Conservation (phyloP, 2,113 vertebrate species). For the Zonotrichia leucophrys region DNA sequence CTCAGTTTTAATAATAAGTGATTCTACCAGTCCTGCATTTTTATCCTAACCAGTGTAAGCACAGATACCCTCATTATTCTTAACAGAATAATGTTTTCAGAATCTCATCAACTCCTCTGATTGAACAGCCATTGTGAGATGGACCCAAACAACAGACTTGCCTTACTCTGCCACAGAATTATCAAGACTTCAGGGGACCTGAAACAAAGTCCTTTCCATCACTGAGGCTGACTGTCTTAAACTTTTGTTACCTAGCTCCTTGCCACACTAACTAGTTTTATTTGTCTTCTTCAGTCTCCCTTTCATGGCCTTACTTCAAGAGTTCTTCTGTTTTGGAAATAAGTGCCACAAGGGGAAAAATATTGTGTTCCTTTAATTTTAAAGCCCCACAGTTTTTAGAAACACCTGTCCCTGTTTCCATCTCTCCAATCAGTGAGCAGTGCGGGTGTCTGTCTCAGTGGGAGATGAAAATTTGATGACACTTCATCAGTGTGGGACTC, state of each 20-base stretch:
- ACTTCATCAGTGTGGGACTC: slow-evolving; percentile 73
- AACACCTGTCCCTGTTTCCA: slow-evolving; percentile 65
- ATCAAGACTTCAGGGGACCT: neutral
- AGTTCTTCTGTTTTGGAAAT: neutral
- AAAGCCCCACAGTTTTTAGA: slow-evolving; percentile 54
- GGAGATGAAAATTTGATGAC: slow-evolving; percentile 77
- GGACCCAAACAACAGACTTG: neutral
- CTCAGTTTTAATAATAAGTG: neutral
- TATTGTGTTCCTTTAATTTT: slow-evolving; percentile 14
- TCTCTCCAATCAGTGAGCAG: slow-evolving; percentile 56
- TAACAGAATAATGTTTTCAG: neutral
- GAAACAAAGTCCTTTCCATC: neutral
- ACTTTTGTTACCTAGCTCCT: neutral
- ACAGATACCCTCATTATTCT: neutral
- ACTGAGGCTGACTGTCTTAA: neutral
- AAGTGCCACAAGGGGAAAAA: neutral
- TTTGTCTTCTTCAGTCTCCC: neutral
- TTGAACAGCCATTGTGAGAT: neutral
- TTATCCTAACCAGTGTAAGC: neutral
- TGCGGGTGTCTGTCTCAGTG: slow-evolving; percentile 58
- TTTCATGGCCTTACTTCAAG: neutral
- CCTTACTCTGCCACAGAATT: neutral
- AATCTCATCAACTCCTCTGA: neutral
- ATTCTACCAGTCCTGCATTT: neutral
- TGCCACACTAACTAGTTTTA: neutral